These are phyloP conservation scores for Cistogaster globosa DNA, from an alignment of 2,888 invertebrate species.

Conservation along the genomic window DNA sequence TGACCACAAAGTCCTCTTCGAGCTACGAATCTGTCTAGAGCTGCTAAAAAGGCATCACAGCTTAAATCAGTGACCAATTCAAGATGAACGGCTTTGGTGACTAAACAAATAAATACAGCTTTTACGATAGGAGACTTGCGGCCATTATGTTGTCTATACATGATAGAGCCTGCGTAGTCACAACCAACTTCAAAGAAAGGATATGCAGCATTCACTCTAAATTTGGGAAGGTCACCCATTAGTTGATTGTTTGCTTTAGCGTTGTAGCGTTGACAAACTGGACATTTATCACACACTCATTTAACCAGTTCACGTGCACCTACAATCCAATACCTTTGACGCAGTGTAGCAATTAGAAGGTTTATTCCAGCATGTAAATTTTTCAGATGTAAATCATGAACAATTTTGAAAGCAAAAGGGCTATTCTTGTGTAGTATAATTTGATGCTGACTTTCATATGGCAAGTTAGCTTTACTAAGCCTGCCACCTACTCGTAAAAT, in stretches of 20 bases:
- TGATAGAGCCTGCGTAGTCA: conserved; percentile 41
- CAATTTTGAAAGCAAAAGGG: conserved; percentile 28
- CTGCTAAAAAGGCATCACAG: conserved; percentile 26
- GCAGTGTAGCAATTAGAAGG: conserved; percentile 4
- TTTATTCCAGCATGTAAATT: conserved; percentile 33
- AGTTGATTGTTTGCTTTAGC: conserved; percentile 17
- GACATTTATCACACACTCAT: conserved; percentile 3
- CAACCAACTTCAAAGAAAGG: conserved; percentile 47
- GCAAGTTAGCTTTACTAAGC: not conserved
- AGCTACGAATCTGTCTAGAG: conserved; percentile 23
- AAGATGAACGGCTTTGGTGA: conserved; percentile 35
- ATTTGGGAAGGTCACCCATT: conserved; percentile 38
- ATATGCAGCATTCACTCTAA: conserved; percentile 35
- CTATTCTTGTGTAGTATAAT: conserved; percentile 38
- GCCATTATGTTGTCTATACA: conserved; percentile 30
- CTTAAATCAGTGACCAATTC: conserved; percentile 52
- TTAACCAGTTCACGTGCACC: conserved; percentile 18
- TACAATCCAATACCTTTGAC: conserved; percentile 26
- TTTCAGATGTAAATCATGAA: conserved; percentile 11
- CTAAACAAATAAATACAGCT: conserved; percentile 63
- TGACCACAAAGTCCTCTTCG: conserved; percentile 40
- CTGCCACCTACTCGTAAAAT: conserved; percentile 32
- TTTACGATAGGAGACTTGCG: conserved; percentile 31
- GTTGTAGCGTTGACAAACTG: conserved; percentile 32
- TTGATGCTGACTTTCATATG: conserved; percentile 48